Evolutionary conservation across 2,113 vertebrate species (phyloP).

Genomic region (Petroica traversi): DNA sequence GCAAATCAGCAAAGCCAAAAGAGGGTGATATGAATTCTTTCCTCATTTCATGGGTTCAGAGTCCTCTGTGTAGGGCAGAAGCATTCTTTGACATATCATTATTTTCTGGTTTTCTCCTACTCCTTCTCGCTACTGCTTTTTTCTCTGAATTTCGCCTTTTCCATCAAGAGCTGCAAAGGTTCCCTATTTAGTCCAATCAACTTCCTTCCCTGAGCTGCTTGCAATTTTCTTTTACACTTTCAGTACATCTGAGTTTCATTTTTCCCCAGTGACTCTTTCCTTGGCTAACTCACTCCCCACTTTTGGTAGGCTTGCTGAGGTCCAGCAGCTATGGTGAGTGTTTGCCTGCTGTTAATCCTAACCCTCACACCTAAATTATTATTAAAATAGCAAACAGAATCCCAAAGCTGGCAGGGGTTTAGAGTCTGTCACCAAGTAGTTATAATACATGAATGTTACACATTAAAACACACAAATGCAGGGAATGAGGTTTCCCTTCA

Average conservation of each 20-base stretch:
- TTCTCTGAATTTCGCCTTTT: not conserved
- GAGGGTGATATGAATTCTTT: not conserved
- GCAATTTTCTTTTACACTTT: conserved; percentile 28
- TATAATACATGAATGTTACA: not conserved
- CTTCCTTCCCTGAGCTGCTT: not conserved
- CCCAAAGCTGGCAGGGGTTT: not conserved
- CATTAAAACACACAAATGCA: conserved; percentile 27
- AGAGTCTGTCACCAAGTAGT: conserved; percentile 40
- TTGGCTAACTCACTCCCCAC: not conserved
- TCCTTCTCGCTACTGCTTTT: not conserved
- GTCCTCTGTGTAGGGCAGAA: not conserved
- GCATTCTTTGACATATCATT: not conserved
- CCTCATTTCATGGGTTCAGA: not conserved
- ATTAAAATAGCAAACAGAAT: conserved; percentile 47
- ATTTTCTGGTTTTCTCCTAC: not conserved
- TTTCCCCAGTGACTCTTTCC: not conserved
- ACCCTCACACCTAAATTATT: conserved; percentile 50
- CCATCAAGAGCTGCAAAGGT: not conserved
- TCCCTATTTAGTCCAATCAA: not conserved
- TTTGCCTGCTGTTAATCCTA: conserved; percentile 59
- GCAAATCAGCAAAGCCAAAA: not conserved
- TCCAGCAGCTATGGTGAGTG: conserved; percentile 12
- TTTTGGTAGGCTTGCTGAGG: not conserved
- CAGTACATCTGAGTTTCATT: conserved; percentile 18
- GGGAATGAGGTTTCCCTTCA: conserved; percentile 40